Conservation (phyloP, 1,140 invertebrate genomes). For the Diabrotica virgifera region DNA sequence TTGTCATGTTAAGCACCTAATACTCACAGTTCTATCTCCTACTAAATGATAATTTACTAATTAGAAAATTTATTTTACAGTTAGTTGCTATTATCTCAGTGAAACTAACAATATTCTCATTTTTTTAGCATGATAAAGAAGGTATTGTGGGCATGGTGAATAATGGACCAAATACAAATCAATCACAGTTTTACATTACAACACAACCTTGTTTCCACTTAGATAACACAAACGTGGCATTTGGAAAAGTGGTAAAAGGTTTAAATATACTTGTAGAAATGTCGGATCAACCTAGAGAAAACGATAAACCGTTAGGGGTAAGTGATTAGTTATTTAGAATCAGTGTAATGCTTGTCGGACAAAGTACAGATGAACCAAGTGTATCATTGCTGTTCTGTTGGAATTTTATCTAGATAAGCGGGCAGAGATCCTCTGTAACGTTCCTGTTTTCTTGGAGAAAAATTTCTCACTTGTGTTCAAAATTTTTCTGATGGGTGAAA, state of each 20-base stretch:
- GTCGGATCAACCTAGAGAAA: slow-evolving; percentile 55
- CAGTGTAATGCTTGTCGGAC: too few species aligned
- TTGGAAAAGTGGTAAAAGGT: slow-evolving; percentile 77
- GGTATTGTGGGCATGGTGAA: slow-evolving; percentile 90
- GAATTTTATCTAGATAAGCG: too few species aligned
- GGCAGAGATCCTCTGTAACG: too few species aligned
- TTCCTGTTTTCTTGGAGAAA: too few species aligned
- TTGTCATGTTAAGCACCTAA: too few species aligned
- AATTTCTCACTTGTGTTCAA: too few species aligned
- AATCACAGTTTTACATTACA: slow-evolving; percentile 94
- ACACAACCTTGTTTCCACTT: slow-evolving; percentile 79
- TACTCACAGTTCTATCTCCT: too few species aligned
- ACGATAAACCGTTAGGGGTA: slow-evolving; percentile 59
- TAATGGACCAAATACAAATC: slow-evolving; percentile 83
- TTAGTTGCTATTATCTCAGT: too few species aligned
- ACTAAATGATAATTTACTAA: background rate
- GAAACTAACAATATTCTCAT: background rate
- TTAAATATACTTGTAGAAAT: slow-evolving; percentile 66
- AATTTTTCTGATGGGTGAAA: too few species aligned
- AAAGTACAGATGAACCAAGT: too few species aligned
- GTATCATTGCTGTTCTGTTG: too few species aligned
- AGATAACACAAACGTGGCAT: slow-evolving; percentile 87
- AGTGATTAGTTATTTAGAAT: slow-evolving; percentile 12
- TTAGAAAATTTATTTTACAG: slow-evolving; percentile 1
- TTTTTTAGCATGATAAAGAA: slow-evolving; percentile 59